A percentile compares a stretch with the other conserved stretches of the same genome.
Evolutionary conservation across 2,888 invertebrate species (phyloP).

Genomic region (Drosophila helvetica): DNA sequence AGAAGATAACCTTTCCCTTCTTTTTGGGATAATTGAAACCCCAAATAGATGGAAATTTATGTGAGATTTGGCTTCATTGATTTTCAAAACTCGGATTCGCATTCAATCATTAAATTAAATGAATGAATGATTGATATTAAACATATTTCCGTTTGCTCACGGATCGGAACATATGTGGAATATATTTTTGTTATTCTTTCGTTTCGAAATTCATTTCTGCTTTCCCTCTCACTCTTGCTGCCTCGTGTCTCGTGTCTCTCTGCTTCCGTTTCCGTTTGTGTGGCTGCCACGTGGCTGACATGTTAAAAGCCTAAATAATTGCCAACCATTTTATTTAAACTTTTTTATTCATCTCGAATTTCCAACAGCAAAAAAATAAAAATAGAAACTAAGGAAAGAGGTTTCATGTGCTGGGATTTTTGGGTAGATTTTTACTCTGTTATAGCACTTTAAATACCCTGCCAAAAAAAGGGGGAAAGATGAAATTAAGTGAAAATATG

Average conservation of each 20-base stretch:
- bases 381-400: not conserved
- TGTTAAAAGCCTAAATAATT: constrained; percentile 70
- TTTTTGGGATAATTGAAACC: constrained; percentile 28
- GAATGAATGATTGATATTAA: not conserved
- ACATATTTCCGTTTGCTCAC: not conserved
- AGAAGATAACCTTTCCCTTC: constrained; percentile 9
- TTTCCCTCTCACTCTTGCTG: constrained; percentile 15
- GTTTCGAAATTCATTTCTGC: constrained; percentile 61
- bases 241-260: constrained; percentile 9
- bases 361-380: not conserved
- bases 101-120: not conserved
- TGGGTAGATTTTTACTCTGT: constrained; percentile 3
- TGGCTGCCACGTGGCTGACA: constrained; percentile 65
- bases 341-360: constrained; percentile 19
- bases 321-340: constrained; percentile 45
- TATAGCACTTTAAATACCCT: no score
- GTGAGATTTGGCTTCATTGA: constrained; percentile 3
- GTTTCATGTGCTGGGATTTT: not conserved
- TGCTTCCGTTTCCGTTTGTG: constrained; percentile 63
- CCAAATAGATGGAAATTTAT: constrained; percentile 25
- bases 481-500: no score
- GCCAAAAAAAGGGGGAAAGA: no score
- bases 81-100: not conserved
- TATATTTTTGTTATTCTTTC: constrained; percentile 37
- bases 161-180: constrained; percentile 35